Evolutionary conservation across 2,797 vertebrate genomes (phyloP).

Genomic region (Micromesistius poutassou): DNA sequence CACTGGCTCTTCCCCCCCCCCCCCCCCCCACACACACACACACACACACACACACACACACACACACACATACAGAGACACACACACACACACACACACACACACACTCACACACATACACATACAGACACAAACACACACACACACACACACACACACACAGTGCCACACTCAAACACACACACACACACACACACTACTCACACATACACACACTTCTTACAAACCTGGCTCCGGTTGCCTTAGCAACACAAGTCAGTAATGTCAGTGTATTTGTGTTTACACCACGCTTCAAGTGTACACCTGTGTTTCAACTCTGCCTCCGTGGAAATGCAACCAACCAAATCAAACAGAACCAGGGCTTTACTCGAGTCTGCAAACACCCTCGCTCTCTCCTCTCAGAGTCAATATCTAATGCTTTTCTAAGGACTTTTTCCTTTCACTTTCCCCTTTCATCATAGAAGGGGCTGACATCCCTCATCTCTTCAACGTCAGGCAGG

Average conservation of each 20-base stretch:
- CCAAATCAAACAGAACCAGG: neutral
- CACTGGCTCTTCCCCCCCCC: slow-evolving; percentile 15
- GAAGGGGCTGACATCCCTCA: neutral
- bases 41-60: neutral
- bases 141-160: slow-evolving; percentile 9
- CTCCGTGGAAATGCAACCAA: neutral
- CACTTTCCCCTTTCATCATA: neutral
- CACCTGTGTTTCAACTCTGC: neutral
- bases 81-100: neutral
- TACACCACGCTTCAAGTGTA: neutral
- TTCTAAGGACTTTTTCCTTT: neutral
- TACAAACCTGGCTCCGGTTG: slow-evolving; percentile 32
- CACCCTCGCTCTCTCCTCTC: neutral
- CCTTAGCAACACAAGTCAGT: slow-evolving; percentile 39
- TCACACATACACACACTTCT: neutral
- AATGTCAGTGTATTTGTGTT: neutral
- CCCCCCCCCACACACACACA: slow-evolving; percentile 10
- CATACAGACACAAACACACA: neutral
- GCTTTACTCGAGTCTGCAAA: neutral
- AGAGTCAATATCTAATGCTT: neutral
- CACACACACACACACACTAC: neutral
- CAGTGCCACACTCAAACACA: neutral
- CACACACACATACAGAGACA: neutral
- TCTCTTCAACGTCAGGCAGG: neutral
- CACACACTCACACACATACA: neutral